Conservation (phyloP, 2,113 vertebrate genomes). For the Phocoena sinus region DNA sequence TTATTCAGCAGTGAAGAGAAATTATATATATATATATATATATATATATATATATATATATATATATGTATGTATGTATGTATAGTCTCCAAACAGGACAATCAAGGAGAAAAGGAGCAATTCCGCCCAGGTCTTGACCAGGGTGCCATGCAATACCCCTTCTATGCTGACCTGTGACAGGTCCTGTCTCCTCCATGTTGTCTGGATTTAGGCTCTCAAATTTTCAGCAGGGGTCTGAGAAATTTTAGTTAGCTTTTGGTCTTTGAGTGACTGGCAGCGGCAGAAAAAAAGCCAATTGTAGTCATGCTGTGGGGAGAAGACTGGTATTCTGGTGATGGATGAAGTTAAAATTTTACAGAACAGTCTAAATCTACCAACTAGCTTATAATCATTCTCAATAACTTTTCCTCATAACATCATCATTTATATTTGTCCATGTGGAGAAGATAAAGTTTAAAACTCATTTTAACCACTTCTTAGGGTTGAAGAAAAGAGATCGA, state of each 20-base stretch:
- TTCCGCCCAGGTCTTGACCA: neutral
- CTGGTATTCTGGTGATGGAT: neutral
- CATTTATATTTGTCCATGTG: neutral
- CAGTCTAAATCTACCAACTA: neutral
- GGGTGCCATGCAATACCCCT: neutral
- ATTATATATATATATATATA: neutral
- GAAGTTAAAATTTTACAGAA: conserved; percentile 9
- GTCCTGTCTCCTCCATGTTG: neutral
- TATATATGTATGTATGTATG: neutral
- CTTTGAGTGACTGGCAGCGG: neutral
- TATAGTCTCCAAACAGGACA: neutral
- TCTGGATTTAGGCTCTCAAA: neutral
- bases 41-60: neutral
- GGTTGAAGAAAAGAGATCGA: neutral
- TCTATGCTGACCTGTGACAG: neutral
- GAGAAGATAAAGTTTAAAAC: neutral
- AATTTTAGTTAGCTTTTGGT: neutral
- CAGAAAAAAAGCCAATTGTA: neutral
- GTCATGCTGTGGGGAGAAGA: neutral
- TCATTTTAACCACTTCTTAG: neutral
- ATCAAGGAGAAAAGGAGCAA: conserved; percentile 53
- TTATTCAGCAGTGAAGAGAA: conserved; percentile 39
- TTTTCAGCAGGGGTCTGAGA: neutral
- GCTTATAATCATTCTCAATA: neutral
- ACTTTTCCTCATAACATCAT: neutral